phyloP scores from a whole-genome alignment of 2,888 invertebrate genomes.

The Steinernema carpocapsae region DNA sequence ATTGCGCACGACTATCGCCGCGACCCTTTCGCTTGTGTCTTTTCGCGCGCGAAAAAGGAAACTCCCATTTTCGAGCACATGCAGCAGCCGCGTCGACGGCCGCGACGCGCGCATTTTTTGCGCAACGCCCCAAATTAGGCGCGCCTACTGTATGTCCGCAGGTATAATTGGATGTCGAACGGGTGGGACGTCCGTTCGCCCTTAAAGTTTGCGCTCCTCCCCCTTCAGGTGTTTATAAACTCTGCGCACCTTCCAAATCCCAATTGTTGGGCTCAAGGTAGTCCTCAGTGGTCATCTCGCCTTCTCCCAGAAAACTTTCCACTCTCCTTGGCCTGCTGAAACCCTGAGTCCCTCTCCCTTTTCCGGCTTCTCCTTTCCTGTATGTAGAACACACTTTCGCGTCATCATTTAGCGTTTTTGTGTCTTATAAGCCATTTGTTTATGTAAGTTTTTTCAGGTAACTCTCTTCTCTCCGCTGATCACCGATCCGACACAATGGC shows the following conservation, averaged over 20 bases:
- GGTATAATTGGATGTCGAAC: slow-evolving; percentile 1
- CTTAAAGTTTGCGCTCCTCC: slow-evolving; percentile 28
- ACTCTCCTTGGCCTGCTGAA: not conserved
- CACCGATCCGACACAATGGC: too few relatives aligned
- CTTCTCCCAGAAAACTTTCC: too few relatives aligned
- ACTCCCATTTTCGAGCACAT: not conserved
- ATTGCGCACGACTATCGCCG: too few relatives aligned
- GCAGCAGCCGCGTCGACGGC: not conserved
- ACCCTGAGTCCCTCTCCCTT: too few relatives aligned
- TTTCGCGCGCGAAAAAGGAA: not conserved
- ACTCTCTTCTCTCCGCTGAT: too few relatives aligned
- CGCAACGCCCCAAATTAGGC: slow-evolving; percentile 1
- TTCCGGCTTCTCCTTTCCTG: too few relatives aligned
- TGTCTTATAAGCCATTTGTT: too few relatives aligned
- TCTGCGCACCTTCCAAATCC: not conserved
- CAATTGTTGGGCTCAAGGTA: slow-evolving; percentile 1
- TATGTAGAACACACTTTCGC: too few relatives aligned
- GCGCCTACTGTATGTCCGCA: slow-evolving; percentile 8
- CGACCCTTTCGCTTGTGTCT: too few relatives aligned
- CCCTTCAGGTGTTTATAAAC: slow-evolving; percentile 29
- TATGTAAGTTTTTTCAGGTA: too few relatives aligned
- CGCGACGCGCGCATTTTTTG: not conserved
- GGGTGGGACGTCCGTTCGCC: slow-evolving; percentile 8
- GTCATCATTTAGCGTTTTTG: too few relatives aligned
- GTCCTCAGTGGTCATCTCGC: not conserved